Base-by-base conservation (phyloP, 2,113 vertebrate genomes). In the Urocolius indicus region DNA sequence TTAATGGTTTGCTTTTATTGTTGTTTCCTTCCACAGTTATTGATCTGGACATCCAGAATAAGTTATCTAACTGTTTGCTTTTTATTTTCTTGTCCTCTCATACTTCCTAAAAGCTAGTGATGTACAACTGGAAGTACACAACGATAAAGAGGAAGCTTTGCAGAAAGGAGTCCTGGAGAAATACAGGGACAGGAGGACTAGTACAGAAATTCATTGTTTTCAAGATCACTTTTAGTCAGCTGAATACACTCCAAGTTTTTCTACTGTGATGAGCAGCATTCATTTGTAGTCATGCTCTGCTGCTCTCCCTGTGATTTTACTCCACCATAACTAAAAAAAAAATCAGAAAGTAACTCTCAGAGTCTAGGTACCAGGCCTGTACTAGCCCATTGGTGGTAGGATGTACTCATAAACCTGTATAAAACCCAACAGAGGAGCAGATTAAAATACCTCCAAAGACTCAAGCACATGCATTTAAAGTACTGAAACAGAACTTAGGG, bases 401-500 rank as follows among this genome's bases (percentile, higher is more conserved):
- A 93, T 90, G 72, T 78, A 87, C 79, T 65, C 59, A 84, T 43
- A 90, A 92, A 87, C 27, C 59, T 68, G 11, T 43, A 68, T 38
- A 75, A 95, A 96, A 89, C 92, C 74, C 84, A 94, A 46, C 43
- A 57, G 52, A 93, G 54, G 63, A 76, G 45, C 51, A 92, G 75
- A 93, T 94, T 72, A 76, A 95, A 95, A 92, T 90, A 72, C 52
- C 89, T 65, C 69, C 58, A 34, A 71, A 73, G 30, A 26, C 69
- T 89, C 69, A 61, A 94, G 45, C 41, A 24, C 54, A 52, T 82
- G 61, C 58, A 89, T 90, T 94, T 84, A 90, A 94, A 88, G 93
- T 90, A 84, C 9, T 78, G 77, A 94, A 94, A 85, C 75, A 92
- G 80, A 87, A 94, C 69, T 89, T 84, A 87, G 75, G 76, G 67